Evolutionary conservation across 2,113 vertebrate genomes (phyloP), one percentile per base, ranked within the genome.

Genomic region (Myiozetetes cayanensis): DNA sequence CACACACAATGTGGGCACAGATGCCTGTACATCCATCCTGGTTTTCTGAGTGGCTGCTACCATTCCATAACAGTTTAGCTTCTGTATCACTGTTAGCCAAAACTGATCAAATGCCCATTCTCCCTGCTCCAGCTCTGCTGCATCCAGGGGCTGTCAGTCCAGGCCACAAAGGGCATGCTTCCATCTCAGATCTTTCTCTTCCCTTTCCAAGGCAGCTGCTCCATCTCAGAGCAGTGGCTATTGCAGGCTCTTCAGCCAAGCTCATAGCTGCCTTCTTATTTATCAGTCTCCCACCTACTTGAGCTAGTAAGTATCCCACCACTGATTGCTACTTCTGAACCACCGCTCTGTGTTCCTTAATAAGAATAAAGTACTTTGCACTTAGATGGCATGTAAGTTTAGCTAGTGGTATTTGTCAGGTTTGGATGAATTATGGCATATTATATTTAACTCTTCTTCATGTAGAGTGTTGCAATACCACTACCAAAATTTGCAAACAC

Each of bases 11-110:
- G 30, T 2, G 62, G 67, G 30, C 43, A 75, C 27, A 35, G 25
- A 9, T 53, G 31, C 7, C 33, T 37, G 27, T 47, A 33, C 0
- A 0, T 21, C 22, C n/a, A 23, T 25, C 23, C 33, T 39, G 37
- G 31, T 20, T 53, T 86, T 59, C 44, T 67, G 16, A 12, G 35
- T 68, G 68, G 27, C 30, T 52, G 33, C 47, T 24, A 35, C 56
- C 22, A n/a, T 43, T 43, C 47, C 13, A 1, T 46, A 30, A 49
- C 19, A 39, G 27, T 61, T 73, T n/a, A 63, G 55, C 37, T 75
- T 63, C 46, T 78, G 12, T 55, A 31, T 47, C 8, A 12, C 10
- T 6, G 1, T 73, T 27, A 31, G 30, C 31, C 47, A 89, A 70
- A 92, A 58, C 0, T 27, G 30, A 65, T 85, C 25, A n/a, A 61